Evolutionary conservation across 2,113 vertebrate species (phyloP).

Genomic region (Pycnonotus jocosus): DNA sequence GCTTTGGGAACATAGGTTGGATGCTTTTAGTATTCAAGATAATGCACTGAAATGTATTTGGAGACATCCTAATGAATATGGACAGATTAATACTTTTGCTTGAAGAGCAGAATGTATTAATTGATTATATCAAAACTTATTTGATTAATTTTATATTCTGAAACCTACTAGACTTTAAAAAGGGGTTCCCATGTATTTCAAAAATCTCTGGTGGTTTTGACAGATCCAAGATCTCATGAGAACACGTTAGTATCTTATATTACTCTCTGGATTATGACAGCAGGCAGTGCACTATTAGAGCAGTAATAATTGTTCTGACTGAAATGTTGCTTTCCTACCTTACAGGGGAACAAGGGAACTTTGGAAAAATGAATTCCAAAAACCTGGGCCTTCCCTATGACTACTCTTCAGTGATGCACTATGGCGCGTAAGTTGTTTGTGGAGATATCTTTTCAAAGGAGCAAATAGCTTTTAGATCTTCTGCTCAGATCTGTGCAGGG

Average conservation of each 20-base stretch:
- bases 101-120: not conserved
- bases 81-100: not conserved
- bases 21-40: not conserved
- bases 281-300: not conserved
- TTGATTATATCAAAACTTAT: not conserved
- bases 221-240: not conserved
- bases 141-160: not conserved
- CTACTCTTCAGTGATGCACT: slow-evolving; percentile 71
- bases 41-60: not conserved
- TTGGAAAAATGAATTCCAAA: slow-evolving; percentile 59
- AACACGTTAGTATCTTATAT: not conserved
- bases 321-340: not conserved
- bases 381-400: slow-evolving; percentile 67
- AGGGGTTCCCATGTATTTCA: not conserved
- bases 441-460: not conserved
- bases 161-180: not conserved
- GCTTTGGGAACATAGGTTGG: not conserved
- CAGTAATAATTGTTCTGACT: not conserved
- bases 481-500: not conserved
- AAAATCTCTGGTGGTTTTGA: not conserved
- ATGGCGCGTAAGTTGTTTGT: slow-evolving; percentile 54
- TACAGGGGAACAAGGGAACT: slow-evolving; percentile 58
- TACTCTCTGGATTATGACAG: not conserved
- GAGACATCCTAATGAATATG: not conserved
- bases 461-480: not conserved